phyloP scores from a whole-genome alignment of 2,797 vertebrate species.

The Acrossocheilus wenchowensis region DNA sequence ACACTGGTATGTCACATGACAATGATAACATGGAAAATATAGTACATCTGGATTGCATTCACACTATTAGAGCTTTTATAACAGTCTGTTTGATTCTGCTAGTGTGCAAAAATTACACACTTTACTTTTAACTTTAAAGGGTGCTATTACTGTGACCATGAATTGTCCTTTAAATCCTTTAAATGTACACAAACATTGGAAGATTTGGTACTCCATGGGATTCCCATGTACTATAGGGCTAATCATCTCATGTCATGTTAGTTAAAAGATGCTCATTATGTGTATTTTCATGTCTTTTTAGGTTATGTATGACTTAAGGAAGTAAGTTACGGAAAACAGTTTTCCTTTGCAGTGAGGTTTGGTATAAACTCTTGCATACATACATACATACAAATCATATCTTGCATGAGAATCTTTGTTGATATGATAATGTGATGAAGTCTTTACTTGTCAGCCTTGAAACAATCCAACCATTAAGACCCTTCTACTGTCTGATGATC shows the following conservation, averaged over 20 bases:
- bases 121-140: not conserved
- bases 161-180: not conserved
- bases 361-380: conserved; percentile 16
- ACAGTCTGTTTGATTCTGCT: not conserved
- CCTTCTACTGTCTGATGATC: conserved; percentile 23
- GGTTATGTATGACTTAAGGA: conserved; percentile 43
- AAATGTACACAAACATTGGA: not conserved
- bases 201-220: not conserved
- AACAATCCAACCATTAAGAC: conserved; percentile 10
- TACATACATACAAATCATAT: conserved; percentile 38
- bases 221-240: conserved; percentile 32
- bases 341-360: conserved; percentile 37
- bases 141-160: conserved; percentile 17
- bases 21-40: not conserved
- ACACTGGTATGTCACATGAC: not conserved
- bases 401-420: conserved; percentile 59
- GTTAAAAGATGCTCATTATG: conserved; percentile 8
- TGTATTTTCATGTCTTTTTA: conserved; percentile 31
- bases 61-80: not conserved
- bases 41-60: not conserved
- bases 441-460: conserved; percentile 11
- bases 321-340: conserved; percentile 7
- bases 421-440: conserved; percentile 37
- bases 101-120: not conserved
- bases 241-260: conserved; percentile 23